Base-by-base conservation (phyloP, 2,888 invertebrate genomes). In the Xestia c-nigrum region DNA sequence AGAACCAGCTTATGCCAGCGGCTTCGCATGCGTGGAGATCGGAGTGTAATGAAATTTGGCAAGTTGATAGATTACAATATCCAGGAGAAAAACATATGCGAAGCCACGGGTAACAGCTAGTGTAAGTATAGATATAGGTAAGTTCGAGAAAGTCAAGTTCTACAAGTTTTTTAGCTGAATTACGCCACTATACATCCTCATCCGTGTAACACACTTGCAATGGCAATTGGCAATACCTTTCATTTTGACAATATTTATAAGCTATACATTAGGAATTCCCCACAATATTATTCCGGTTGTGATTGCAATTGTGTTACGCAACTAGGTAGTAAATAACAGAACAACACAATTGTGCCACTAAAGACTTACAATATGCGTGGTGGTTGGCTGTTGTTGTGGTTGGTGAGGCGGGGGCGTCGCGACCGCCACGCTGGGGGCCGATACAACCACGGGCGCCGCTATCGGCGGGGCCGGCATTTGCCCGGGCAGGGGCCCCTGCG, bases 281-380 rank as follows among this genome's bases (percentile, higher is more conserved):
- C n/a, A 3, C 14, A n/a, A 64, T 43, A 43, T 43, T 14, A 4
- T 64, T 12, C 40, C 19, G 19, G 38, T 61, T 61, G 63, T 43
- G 59, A 63, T 19, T 64, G 64, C 43, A 64, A 64, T 14, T 43
- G n/a, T 43, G 14, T n/a, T 64, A 24, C n/a, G 16, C 1, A n/a
- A 64, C n/a, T 64, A n/a, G n/a, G 7, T 63, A 40, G 6, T 64
- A 52, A 63, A 63, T 57, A 16, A 16, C 31, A 14, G 6, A 31
- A 55, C 46, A 72, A 52, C 16, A 50, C 38, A 31, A 61, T 19
- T 40, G 59, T 77, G 31, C 63, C 0, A 68, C 40, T 55, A 61
- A 47, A 63, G 14, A 84, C 88, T 88, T 84, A 87, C 88, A 59
- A 94, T 93, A 83, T 94, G 94, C 9, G 94, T 93, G 2, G 95